phyloP scores from a whole-genome alignment of 2,113 vertebrate genomes.

The Gasterosteus nipponicus region DNA sequence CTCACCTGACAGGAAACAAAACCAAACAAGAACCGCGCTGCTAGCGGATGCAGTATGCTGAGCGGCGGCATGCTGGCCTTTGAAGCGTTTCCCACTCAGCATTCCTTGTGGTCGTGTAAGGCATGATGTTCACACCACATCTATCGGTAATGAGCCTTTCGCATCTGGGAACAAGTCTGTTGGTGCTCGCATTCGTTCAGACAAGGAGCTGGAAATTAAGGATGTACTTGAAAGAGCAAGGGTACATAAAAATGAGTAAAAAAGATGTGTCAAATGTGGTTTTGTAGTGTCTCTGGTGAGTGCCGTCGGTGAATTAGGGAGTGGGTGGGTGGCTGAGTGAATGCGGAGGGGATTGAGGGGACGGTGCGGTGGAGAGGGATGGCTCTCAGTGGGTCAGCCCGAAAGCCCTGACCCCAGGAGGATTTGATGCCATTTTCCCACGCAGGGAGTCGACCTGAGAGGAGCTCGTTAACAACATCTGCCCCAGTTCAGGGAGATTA shows the following conservation, averaged over 20 bases:
- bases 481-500: constrained; percentile 85
- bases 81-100: constrained; percentile 75
- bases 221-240: constrained; percentile 30
- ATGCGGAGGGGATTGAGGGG: constrained; percentile 54
- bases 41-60: constrained; percentile 60
- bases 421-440: constrained; percentile 87
- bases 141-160: constrained; percentile 76
- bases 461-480: constrained; percentile 86
- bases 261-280: constrained; percentile 55
- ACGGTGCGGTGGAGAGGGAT: constrained; percentile 72
- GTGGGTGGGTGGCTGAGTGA: constrained; percentile 30
- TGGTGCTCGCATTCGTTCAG: constrained; percentile 44
- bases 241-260: not conserved
- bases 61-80: constrained; percentile 61
- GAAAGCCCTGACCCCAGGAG: constrained; percentile 83
- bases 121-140: constrained; percentile 59
- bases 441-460: constrained; percentile 83
- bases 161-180: constrained; percentile 64
- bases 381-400: constrained; percentile 80
- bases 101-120: constrained; percentile 81
- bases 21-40: constrained; percentile 41
- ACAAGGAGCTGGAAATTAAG: constrained; percentile 26
- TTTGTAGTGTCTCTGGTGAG: constrained; percentile 52
- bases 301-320: constrained; percentile 47
- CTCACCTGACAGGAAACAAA: constrained; percentile 47